Evolutionary conservation across 2,113 vertebrate genomes (phyloP).

Genomic region (Pygoscelis adeliae): DNA sequence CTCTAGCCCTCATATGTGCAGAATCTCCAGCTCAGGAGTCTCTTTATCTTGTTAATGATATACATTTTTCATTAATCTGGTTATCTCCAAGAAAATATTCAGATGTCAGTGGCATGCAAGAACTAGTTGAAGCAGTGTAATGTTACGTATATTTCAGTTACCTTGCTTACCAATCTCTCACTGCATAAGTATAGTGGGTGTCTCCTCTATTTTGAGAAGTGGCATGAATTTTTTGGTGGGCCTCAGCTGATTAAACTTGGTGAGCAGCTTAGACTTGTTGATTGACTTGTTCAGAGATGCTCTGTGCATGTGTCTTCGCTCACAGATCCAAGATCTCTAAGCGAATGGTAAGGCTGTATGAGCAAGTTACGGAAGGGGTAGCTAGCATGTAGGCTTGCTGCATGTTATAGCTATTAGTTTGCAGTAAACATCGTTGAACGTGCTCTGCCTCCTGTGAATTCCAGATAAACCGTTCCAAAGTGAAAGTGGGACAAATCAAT

Average conservation of each 20-base stretch:
- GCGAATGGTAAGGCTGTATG: rapidly evolving
- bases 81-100: not conserved
- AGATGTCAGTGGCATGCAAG: not conserved
- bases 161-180: rapidly evolving
- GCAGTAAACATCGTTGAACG: not conserved
- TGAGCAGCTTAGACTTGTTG: not conserved
- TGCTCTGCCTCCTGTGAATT: not conserved
- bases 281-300: not conserved
- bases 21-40: not conserved
- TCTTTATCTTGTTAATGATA: not conserved
- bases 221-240: not conserved
- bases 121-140: not conserved
- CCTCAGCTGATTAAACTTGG: not conserved
- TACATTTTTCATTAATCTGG: not conserved
- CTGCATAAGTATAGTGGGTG: rapidly evolving
- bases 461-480: not conserved
- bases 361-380: not conserved
- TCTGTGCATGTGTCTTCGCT: rapidly evolving
- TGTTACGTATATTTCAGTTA: rapidly evolving
- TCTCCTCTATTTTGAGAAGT: not conserved
- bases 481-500: not conserved
- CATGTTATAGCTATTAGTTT: not conserved
- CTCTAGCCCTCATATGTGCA: not conserved
- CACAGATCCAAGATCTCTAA: not conserved
- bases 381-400: not conserved